A percentile compares a stretch with the other conserved stretches of the same genome.
phyloP scores from a whole-genome alignment of 2,113 vertebrate species.

The Gambusia holbrooki region DNA sequence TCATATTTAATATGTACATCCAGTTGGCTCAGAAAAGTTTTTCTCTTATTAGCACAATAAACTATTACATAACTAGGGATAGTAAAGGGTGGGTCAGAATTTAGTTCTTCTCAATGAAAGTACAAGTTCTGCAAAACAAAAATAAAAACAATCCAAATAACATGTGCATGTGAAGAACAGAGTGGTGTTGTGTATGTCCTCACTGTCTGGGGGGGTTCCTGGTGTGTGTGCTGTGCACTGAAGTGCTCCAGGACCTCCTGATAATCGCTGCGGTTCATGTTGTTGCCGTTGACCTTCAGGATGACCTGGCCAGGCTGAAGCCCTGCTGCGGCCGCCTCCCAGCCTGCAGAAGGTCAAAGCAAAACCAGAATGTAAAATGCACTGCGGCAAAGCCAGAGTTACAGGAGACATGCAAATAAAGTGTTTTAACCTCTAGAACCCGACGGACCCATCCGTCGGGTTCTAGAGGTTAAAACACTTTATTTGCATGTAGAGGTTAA shows the following conservation, averaged over 20 bases:
- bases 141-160: background rate
- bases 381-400: no score
- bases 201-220: constrained; percentile 73
- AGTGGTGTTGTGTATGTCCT: constrained; percentile 14
- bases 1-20: no score
- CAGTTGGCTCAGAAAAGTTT: background rate
- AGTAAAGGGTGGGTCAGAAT: no score
- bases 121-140: background rate
- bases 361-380: background rate
- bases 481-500: no score
- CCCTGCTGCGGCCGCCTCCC: constrained; percentile 86
- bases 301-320: constrained; percentile 94
- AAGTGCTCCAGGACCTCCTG: constrained; percentile 93
- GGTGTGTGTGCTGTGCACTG: constrained; percentile 81
- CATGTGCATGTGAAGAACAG: background rate
- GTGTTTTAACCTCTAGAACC: no score
- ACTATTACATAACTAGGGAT: no score
- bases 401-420: no score
- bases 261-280: constrained; percentile 80
- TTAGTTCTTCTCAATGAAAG: background rate
- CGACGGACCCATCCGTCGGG: no score
- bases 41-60: background rate
- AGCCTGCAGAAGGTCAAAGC: constrained; percentile 79
- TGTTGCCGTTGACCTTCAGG: constrained; percentile 93
- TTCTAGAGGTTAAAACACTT: no score